Evolutionary conservation across 2,113 vertebrate species (phyloP), one percentile per base, ranked within the genome.

Genomic region (Pholis gunnellus): DNA sequence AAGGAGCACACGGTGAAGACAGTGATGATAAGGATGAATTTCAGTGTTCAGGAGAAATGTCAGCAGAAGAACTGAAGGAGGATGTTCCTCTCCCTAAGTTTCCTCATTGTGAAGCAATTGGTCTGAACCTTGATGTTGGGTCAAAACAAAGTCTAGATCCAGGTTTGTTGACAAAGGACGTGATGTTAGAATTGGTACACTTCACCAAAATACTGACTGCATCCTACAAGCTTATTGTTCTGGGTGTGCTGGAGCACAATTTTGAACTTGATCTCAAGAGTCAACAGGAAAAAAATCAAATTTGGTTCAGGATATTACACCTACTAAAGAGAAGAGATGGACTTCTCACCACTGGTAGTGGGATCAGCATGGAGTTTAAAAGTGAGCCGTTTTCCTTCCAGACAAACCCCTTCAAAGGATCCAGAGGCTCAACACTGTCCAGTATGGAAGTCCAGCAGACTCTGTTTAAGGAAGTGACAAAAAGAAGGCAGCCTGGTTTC

Each of bases 101-200:
- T 29, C 75, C 84, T 65, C 70, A 15, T 56, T 82, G 79, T 66
- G 44, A 79, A 61, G 46, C 42, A 79, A 79, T 87, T 56, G 81
- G 81, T 48, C 82, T 87, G 54, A 75, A 10, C n/a, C 64, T 87
- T 46, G 72, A 73, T 3, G 18, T 52, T 36, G 42, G 46, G 5
- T 36, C 67, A 63, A 83, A 77, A 64, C 81, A 83, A 77, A 77
- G 25, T 61, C 63, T 87, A 63, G 72, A 83, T 77, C 54, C 25
- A 50, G 31, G 77, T 64, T 72, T 73, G 17, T 14, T 87, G 38
- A 80, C 81, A 40, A 80, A 76, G 2, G 81, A 67, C 0, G 61
- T 83, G 31, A 87, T 87, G 81, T 57, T 83, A 38, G 84, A 86
- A 71, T 31, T 86, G 13, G 50, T 66, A 13, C 66, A 79, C 7